Evolutionary conservation across 2,113 vertebrate genomes (phyloP), one percentile per base, ranked within the genome.

Genomic region (Cynoglossus semilaevis): DNA sequence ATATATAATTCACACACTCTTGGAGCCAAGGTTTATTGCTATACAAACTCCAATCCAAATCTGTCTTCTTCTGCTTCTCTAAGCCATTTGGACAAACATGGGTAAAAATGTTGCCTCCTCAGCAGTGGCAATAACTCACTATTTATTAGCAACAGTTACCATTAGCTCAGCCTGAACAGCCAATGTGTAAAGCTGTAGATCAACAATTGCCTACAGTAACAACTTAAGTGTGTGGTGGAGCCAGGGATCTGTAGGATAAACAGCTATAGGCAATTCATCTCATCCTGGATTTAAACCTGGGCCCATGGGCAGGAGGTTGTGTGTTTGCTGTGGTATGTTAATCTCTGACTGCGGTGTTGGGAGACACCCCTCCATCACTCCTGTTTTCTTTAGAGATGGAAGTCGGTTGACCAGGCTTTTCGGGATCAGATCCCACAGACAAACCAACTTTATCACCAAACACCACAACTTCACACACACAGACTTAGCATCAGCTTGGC

Each of bases 371-470:
- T 36, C 42, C 45, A 15, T 36, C 74, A 51, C 73, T 70, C 40
- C 56, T 74, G 51, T 77, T 68, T 83, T 72, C 49, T 19, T 67
- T 45, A 34, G 29, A 70, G 72, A 76, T 29, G 41, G 64, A 82
- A 56, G 74, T 55, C 44, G 60, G 56, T 29, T 49, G 18, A 49
- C 47, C 47, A 34, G 34, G 12, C 13, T n/a, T 29, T 2, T 76
- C 77, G 71, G 58, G 47, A 55, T 35, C n/a, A 49, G 49, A 71
- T 59, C 37, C 70, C 53, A 63, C 3, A 72, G 59, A 75, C 60
- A 68, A 14, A 51, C 68, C 64, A n/a, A 29, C 53, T 73, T 48
- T 64, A 71, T 79, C 58, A 48, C 63, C 67, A 50, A 47, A 70
- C 49, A n/a, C n/a, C n/a, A n/a, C n/a, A n/a, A n/a, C n/a, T n/a